Base-by-base conservation (phyloP, 2,888 invertebrate genomes). In the Tiliacea aurago region DNA sequence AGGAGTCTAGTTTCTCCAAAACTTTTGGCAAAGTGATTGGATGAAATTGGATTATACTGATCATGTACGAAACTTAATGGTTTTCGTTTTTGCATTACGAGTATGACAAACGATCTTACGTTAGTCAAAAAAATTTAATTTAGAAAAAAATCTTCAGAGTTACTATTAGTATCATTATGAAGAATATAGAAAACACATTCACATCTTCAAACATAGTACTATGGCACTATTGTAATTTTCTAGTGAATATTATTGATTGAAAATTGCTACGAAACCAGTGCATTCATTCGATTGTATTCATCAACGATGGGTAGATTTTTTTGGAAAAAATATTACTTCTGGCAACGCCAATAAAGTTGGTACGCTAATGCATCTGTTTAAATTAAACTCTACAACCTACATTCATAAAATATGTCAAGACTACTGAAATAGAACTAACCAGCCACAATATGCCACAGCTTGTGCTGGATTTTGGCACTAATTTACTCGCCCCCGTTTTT, bases 391-490 rank as follows among this genome's bases (percentile, higher is more conserved):
- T 66, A 78, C 69, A 78, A 77, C 71, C 72, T 62, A 78, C 81
- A 84, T 83, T 76, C 59, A 68, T 69, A 64, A 86, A 67, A 81
- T 74, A 76, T 85, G 85, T 71, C 77, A 80, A 83, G 73, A 71
- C 76, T 73, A 70, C 83, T 84, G 81, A 87, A 87, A 90, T 89
- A 90, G 86, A 86, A 86, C 90, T 90, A 89, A 90, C 90, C 88
- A 87, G 74, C 84, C 90, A 85, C 89, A 90, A 90, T 81, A 77
- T 79, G 72, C 84, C 71, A 71, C 65, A 70, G 67, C 83, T 88
- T 89, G 84, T 66, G 85, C 74, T 78, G 74, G 74, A 84, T 82
- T 84, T 84, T 87, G 86, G 87, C 84, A 85, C 84, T 71, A 83
- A 83, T 83, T 53, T 73, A 69, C 80, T 76, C 68, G 73, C 75